Evolutionary conservation across 2,888 invertebrate genomes (phyloP).

Genomic region (Apocheima hispidaria): DNA sequence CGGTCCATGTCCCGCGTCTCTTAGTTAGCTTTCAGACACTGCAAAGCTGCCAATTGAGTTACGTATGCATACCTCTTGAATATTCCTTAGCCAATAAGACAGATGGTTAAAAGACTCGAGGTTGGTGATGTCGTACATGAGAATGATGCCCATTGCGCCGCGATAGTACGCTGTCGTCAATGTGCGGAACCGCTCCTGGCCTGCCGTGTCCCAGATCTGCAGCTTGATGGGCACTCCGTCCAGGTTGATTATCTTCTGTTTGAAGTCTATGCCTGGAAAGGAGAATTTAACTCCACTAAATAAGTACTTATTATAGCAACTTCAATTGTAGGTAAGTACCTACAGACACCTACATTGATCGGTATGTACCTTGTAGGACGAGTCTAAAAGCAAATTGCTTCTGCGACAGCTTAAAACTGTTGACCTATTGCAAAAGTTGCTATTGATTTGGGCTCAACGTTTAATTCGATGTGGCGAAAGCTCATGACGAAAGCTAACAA

Average conservation of each 20-base stretch:
- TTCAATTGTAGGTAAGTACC: too few relatives aligned
- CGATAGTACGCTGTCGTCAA: slow-evolving; percentile 95
- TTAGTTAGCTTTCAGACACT: too few relatives aligned
- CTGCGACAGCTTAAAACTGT: slow-evolving; percentile 39
- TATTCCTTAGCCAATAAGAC: slow-evolving; percentile 95
- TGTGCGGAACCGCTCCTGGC: slow-evolving; percentile 91
- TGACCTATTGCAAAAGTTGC: slow-evolving; percentile 42
- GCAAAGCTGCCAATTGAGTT: too few relatives aligned
- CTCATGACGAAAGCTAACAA: slow-evolving; percentile 33
- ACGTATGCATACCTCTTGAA: slow-evolving; percentile 89
- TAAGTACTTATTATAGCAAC: too few relatives aligned
- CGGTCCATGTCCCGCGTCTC: too few relatives aligned
- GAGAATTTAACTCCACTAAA: neutral
- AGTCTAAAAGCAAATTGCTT: slow-evolving; percentile 31
- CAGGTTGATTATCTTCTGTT: slow-evolving; percentile 94
- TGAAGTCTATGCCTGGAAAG: slow-evolving; percentile 93
- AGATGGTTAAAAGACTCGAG: slow-evolving; percentile 96
- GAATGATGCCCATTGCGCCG: slow-evolving; percentile 95
- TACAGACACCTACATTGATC: neutral
- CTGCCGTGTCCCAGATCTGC: slow-evolving; percentile 96
- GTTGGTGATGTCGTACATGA: slow-evolving; percentile 96
- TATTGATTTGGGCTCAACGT: slow-evolving; percentile 35
- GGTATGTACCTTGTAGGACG: slow-evolving; percentile 12
- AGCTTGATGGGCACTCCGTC: slow-evolving; percentile 94
- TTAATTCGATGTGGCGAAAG: slow-evolving; percentile 32